phyloP scores from a whole-genome alignment of 2,113 vertebrate genomes.

The Nicator chloris region DNA sequence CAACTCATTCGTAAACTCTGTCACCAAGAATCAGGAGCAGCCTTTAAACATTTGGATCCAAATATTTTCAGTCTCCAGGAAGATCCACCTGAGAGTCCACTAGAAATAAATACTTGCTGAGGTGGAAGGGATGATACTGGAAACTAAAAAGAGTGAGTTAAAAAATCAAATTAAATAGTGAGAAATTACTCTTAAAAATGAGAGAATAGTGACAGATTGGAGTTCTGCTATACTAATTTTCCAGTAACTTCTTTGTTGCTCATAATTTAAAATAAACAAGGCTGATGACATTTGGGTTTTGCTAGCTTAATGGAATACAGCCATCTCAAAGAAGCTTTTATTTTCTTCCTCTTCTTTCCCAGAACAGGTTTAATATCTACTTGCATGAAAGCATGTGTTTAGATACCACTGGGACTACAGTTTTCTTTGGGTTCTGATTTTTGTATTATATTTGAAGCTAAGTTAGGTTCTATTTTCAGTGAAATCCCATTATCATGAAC shows the following conservation, averaged over 20 bases:
- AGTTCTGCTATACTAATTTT: not conserved
- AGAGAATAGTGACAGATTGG: not conserved
- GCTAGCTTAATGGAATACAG: not conserved
- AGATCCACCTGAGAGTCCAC: not conserved
- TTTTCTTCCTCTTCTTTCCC: constrained; percentile 19
- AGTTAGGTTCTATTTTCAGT: not conserved
- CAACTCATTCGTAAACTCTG: not conserved
- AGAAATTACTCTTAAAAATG: not conserved
- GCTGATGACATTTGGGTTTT: not conserved
- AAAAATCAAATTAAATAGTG: not conserved
- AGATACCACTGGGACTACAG: not conserved
- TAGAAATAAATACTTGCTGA: not conserved
- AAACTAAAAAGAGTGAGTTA: not conserved
- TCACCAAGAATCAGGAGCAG: not conserved
- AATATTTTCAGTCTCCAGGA: not conserved
- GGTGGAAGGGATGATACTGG: not conserved
- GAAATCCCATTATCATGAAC: not conserved
- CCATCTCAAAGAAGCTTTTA: not conserved
- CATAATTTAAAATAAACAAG: not conserved
- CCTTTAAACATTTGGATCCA: not conserved
- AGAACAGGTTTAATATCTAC: not conserved
- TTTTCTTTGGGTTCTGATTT: constrained; percentile 18
- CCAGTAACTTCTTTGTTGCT: not conserved
- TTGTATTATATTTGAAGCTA: not conserved
- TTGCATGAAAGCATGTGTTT: not conserved